Evolutionary conservation across 2,113 vertebrate genomes (phyloP).

Genomic region (Channa maculata): DNA sequence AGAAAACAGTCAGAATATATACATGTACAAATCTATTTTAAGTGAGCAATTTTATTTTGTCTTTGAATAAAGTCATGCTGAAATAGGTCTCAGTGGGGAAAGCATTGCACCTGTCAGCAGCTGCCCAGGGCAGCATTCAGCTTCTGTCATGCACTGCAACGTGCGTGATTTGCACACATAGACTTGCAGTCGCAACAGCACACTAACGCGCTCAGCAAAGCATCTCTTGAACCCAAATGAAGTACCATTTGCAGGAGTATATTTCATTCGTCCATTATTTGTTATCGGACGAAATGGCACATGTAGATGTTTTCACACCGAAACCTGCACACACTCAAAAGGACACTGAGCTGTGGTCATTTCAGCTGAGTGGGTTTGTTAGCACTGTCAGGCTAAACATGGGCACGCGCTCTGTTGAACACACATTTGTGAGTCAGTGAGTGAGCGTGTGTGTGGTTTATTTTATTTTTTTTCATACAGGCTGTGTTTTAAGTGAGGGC

Average conservation of each 20-base stretch:
- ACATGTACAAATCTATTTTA: constrained; percentile 15
- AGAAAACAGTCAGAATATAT: neutral
- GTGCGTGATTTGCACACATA: constrained; percentile 31
- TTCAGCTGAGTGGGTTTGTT: constrained; percentile 55
- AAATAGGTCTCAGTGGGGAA: constrained; percentile 59
- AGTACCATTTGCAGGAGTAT: constrained; percentile 50
- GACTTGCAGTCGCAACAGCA: constrained; percentile 28
- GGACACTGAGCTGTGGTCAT: constrained; percentile 44
- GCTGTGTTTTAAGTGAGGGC: constrained; percentile 11
- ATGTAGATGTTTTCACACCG: constrained; percentile 23
- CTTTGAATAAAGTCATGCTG: constrained; percentile 60
- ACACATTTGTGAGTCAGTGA: constrained; percentile 35
- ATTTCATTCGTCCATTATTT: constrained; percentile 55
- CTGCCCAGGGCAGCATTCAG: constrained; percentile 63
- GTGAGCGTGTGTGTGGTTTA: constrained; percentile 7
- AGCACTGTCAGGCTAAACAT: constrained; percentile 55
- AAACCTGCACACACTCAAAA: constrained; percentile 29
- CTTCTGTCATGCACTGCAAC: constrained; percentile 51
- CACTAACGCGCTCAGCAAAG: constrained; percentile 47
- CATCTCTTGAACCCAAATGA: constrained; percentile 54
- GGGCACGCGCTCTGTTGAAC: constrained; percentile 34
- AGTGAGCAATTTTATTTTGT: constrained; percentile 33
- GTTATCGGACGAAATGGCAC: constrained; percentile 22
- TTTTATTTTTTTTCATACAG: constrained; percentile 11
- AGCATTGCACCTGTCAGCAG: constrained; percentile 73